Percentiles rank a stretch among this genome's conserved stretches.
Evolutionary conservation across 2,888 invertebrate genomes (phyloP).

Genomic region (Phasia obesa): DNA sequence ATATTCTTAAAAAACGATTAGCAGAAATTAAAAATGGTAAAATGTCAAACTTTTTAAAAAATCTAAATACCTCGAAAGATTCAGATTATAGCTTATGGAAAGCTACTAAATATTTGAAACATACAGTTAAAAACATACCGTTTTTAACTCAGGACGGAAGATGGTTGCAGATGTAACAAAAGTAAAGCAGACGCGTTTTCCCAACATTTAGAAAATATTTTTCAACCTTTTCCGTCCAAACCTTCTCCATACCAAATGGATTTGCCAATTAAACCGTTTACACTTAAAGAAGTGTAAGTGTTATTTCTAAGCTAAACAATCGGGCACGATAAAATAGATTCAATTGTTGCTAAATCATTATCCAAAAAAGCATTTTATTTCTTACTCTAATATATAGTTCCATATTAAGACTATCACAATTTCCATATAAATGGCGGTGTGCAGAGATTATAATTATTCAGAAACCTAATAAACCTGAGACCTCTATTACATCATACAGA

Average conservation of each 20-base stretch:
- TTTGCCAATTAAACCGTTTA: not conserved
- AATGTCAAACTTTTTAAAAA: conserved; percentile 2
- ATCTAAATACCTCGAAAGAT: not conserved
- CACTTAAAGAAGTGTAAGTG: too few species aligned
- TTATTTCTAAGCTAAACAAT: too few species aligned
- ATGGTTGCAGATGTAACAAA: conserved; percentile 19
- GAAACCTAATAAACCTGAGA: too few species aligned
- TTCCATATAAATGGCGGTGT: too few species aligned
- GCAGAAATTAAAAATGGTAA: conserved; percentile 1
- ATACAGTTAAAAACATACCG: conserved; percentile 4
- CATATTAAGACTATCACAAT: too few species aligned
- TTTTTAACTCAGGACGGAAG: not conserved
- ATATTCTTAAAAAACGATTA: conserved; percentile 1
- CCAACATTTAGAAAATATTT: not conserved
- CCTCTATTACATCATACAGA: too few species aligned
- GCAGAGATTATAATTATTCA: too few species aligned
- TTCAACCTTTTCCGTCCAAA: not conserved
- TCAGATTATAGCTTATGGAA: not conserved
- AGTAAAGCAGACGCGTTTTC: conserved; percentile 8
- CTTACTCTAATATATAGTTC: too few species aligned
- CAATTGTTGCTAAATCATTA: too few species aligned
- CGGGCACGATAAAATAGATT: too few species aligned
- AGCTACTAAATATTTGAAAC: conserved; percentile 13
- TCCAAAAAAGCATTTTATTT: too few species aligned
- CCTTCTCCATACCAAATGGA: conserved; percentile 5